phyloP scores from a whole-genome alignment of 2,888 invertebrate species.

The Nyleta sp. region DNA sequence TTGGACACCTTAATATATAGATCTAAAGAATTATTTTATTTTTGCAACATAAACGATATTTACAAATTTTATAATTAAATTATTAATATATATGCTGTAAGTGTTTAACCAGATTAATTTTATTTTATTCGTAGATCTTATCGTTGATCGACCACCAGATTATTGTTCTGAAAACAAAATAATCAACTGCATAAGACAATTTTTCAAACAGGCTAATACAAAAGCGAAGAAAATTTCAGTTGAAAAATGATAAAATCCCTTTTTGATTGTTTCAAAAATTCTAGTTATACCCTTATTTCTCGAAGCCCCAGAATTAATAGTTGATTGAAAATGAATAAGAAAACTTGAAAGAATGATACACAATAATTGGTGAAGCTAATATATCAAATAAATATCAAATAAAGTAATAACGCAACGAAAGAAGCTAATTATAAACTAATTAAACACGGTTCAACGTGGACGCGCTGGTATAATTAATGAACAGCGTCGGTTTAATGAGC shows the following conservation, averaged over 20 bases:
- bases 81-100: not conserved
- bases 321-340: too few relatives aligned
- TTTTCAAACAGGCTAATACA: not conserved
- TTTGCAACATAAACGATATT: too few relatives aligned
- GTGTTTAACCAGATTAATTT: not conserved
- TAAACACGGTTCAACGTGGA: not conserved
- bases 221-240: constrained; percentile 9
- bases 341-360: too few relatives aligned
- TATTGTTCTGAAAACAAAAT: not conserved
- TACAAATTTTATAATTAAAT: not conserved
- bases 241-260: too few relatives aligned
- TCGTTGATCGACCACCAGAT: constrained; percentile 1
- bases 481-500: not conserved
- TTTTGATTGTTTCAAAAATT: too few relatives aligned
- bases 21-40: too few relatives aligned
- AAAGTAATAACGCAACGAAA: too few relatives aligned
- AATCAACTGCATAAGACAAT: not conserved
- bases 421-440: not conserved
- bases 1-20: too few relatives aligned
- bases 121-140: not conserved
- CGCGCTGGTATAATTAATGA: not conserved
- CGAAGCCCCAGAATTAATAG: too few relatives aligned
- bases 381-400: too few relatives aligned
- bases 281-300: too few relatives aligned
- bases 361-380: too few relatives aligned